Evolutionary conservation across 2,113 vertebrate genomes (phyloP), one percentile per base, ranked within the genome.

Genomic region (Thunnus maccoyii): DNA sequence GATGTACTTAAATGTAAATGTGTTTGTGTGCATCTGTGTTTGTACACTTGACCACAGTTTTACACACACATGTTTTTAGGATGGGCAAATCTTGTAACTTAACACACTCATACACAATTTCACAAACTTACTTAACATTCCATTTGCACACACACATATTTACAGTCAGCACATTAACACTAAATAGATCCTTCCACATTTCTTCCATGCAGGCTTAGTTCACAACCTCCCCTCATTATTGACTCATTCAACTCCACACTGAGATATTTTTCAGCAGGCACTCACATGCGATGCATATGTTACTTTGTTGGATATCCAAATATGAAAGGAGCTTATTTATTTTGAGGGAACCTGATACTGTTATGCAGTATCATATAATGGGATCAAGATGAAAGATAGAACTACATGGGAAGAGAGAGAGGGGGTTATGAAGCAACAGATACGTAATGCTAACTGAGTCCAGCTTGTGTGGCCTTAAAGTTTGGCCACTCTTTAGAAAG

Each of bases 271-370:
- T 76, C 82, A 82, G 63, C 82, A 82, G 72, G 76, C 72, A 5
- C 61, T 80, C 88, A 88, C 89, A 89, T 94, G 91, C 67, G 82
- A 87, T 86, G 76, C 90, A 92, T 86, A 90, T 92, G 90, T 91
- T 90, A 76, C 88, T 82, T 86, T 78, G 79, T 83, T 75, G 82
- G 71, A 80, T 61, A 30, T 89, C 85, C 82, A 90, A 92, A 90
- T 88, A 80, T 55, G 81, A 82, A 84, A 79, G 83, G 75, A 86
- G 82, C 88, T 89, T 91, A 92, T 90, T 93, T 93, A 91, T 89
- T 90, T 89, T 80, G 74, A 80, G 68, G 86, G 80, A 93, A 94
- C 68, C 55, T 61, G 85, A 93, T 91, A 93, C 80, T 88, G 90
- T 89, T 93, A 69, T 80, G 76, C 74, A 68, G 78, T 88, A 84